Base-by-base conservation (phyloP, 2,888 invertebrate species). In the Scaptomyza polygonia region DNA sequence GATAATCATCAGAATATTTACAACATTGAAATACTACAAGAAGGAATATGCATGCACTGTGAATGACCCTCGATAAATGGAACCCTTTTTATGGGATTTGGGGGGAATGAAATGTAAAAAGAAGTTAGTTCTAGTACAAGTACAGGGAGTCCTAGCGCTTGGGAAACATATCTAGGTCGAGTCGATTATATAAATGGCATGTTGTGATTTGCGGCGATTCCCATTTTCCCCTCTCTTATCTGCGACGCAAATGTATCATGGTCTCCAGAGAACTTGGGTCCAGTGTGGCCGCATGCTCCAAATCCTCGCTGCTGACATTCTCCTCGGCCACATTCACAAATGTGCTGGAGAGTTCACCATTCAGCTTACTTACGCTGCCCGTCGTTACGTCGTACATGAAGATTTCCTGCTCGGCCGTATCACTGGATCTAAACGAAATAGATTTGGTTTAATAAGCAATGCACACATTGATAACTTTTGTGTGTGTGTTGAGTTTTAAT, bases 311-410 rank as follows among this genome's bases (percentile, higher is more conserved):
- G 47, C 93, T 92, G 8, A 96, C 94, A 91, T 97, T 97, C 77
- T 96, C 96, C 92, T 97, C 97, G 21, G 97, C 97, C 44, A 96
- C 97, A 88, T 96, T 95, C 2, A 97, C 96, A 83, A 97, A 97
- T 36, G 97, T 96, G 52, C 95, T 94, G 5, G 97, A 97, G 52
- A 97, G 92, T 86, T 96, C 96, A 1, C 97, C 97, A 74, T 94
- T 94, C 21, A 97, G 92, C 91, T 95, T 96, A 90, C 94, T 96
- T 2, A 96, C 95, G 40, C 93, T 94, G 83, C 95, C 94, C 4
- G 95, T 94, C 67, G 93, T 92, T 44, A 96, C 94, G 89, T 97
- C 97, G 90, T 96, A 97, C 97, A 97, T 97, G 91, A 94, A 97
- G 82, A 97, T 97, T 92, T 97, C 97, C 88, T 95, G 95, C 61